Conservation (phyloP, 2,797 vertebrate species). For the Diceros bicornis region DNA sequence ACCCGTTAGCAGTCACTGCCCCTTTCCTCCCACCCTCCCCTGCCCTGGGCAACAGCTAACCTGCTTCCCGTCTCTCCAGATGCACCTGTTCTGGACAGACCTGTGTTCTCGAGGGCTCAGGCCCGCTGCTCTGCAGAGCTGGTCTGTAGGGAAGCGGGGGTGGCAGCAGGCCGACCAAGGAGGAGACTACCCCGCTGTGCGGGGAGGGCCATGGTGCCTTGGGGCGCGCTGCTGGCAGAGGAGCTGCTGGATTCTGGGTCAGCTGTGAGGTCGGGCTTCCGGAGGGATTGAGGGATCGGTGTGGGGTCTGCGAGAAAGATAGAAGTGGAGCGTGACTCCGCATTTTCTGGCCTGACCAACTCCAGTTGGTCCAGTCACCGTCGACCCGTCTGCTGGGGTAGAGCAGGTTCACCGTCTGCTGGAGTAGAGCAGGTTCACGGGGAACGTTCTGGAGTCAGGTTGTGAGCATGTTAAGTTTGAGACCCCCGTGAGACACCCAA, state of each 20-base stretch:
- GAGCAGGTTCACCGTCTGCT: too few species aligned
- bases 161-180: not conserved
- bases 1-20: not conserved
- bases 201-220: not conserved
- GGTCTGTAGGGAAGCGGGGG: not conserved
- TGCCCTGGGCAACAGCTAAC: not conserved
- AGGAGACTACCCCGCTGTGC: not conserved
- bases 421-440: too few species aligned
- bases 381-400: too few species aligned
- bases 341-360: not conserved
- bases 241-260: not conserved
- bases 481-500: not conserved
- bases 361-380: too few species aligned
- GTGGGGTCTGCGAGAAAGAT: not conserved
- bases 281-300: not conserved
- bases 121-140: not conserved
- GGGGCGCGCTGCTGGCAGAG: not conserved
- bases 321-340: not conserved
- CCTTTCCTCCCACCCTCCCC: too few species aligned
- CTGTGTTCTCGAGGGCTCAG: not conserved
- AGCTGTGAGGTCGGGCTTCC: not conserved
- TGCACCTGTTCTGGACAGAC: not conserved
- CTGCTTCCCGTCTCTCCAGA: not conserved
- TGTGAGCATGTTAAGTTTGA: not conserved
- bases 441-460: not conserved